A percentile compares a stretch with the other conserved stretches of the same genome.
Evolutionary conservation across 2,797 vertebrate species (phyloP).

Genomic region (Characodon lateralis): DNA sequence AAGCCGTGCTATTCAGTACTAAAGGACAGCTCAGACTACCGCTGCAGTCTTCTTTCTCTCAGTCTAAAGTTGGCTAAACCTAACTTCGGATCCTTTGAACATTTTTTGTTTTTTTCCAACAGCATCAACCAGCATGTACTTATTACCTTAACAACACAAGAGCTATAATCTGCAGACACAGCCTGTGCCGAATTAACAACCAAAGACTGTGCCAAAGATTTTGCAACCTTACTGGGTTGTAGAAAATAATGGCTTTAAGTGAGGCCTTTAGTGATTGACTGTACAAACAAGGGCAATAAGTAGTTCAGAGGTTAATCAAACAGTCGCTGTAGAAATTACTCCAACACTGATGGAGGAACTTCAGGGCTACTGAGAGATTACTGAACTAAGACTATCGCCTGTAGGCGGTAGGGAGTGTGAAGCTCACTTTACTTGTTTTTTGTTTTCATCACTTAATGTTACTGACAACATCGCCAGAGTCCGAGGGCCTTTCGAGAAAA

Average conservation of each 20-base stretch:
- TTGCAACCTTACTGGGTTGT: not conserved
- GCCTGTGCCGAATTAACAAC: conserved; percentile 10
- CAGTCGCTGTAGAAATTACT: not conserved
- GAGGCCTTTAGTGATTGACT: not conserved
- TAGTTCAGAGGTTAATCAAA: not conserved
- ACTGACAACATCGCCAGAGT: not conserved
- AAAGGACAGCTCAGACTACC: not conserved
- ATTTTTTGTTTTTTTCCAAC: not conserved
- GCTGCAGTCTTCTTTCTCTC: not conserved
- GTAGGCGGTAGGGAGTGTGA: not conserved
- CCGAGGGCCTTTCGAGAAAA: not conserved
- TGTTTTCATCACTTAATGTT: not conserved
- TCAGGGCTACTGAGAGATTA: not conserved
- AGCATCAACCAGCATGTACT: not conserved
- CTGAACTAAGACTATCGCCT: not conserved
- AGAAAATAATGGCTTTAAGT: conserved; percentile 15
- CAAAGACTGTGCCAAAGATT: conserved; percentile 3
- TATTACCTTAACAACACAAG: not conserved
- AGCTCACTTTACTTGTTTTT: not conserved
- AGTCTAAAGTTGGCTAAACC: not conserved
- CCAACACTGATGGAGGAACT: conserved; percentile 1
- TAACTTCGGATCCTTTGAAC: not conserved
- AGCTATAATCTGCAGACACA: not conserved
- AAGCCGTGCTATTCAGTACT: not conserved
- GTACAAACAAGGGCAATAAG: not conserved